phyloP scores from a whole-genome alignment of 2,113 vertebrate genomes.

The Apeltes quadracus region DNA sequence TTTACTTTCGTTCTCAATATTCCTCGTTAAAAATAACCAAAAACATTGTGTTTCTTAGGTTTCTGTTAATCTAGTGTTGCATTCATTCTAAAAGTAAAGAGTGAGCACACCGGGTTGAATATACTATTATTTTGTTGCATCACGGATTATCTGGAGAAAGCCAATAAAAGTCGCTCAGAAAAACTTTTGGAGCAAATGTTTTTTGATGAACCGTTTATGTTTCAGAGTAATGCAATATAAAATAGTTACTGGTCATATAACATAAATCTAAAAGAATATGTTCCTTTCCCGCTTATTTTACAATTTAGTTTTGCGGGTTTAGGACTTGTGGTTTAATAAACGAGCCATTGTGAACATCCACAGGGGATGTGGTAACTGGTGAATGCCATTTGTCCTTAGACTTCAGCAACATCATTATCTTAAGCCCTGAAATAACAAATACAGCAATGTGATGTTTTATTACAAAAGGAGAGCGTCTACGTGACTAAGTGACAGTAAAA shows the following conservation, averaged over 20 bases:
- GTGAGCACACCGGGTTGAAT: not conserved
- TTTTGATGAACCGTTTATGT: not conserved
- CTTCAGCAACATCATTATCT: not conserved
- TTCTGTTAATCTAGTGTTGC: too few species aligned
- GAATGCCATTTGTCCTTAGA: not conserved
- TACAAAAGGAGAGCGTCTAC: not conserved
- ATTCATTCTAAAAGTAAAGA: not conserved
- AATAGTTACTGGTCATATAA: not conserved
- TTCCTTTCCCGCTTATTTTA: not conserved
- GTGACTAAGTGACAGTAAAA: not conserved
- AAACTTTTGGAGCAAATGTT: too few species aligned
- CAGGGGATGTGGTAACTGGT: not conserved
- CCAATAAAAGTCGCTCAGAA: too few species aligned
- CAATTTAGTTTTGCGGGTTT: not conserved
- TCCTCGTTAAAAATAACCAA: not conserved
- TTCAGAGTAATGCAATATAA: not conserved
- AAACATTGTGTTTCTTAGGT: not conserved
- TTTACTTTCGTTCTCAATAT: not conserved
- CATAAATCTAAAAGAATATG: too few species aligned
- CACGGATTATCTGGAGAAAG: not conserved
- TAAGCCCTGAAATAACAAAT: not conserved
- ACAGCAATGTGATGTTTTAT: not conserved
- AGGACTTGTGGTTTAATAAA: not conserved
- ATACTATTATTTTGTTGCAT: not conserved
- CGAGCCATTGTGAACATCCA: not conserved